These are phyloP conservation scores for Tromatobia lineatoria DNA, from an alignment of 2,888 invertebrate genomes.

Conservation along the genomic window DNA sequence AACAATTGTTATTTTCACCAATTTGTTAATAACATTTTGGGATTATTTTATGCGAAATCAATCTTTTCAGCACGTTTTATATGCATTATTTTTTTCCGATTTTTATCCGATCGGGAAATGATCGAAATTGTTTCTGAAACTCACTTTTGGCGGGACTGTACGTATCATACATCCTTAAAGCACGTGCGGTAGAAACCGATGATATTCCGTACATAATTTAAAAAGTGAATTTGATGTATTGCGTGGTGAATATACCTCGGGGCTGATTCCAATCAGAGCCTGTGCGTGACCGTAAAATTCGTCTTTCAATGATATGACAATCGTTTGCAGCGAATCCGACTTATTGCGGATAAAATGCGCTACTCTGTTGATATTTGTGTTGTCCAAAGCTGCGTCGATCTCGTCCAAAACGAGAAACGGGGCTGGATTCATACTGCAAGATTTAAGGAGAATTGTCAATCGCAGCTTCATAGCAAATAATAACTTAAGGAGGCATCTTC, in stretches of 20 bases:
- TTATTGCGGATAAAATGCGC: conserved; percentile 96
- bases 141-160: too few relatives aligned
- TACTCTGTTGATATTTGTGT: conserved; percentile 98
- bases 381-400: conserved; percentile 99
- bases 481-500: not conserved
- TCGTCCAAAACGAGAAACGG: conserved; percentile 99
- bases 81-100: too few relatives aligned
- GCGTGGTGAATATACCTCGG: conserved; percentile 6
- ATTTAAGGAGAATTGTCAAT: conserved; percentile 18
- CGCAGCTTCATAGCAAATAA: conserved; percentile 84
- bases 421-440: conserved; percentile 94
- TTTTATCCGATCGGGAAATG: too few relatives aligned
- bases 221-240: not conserved
- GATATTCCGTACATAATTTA: too few relatives aligned
- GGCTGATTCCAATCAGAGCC: conserved; percentile 64
- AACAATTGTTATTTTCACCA: too few relatives aligned
- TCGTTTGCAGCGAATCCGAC: conserved; percentile 94
- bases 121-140: too few relatives aligned
- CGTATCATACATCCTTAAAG: too few relatives aligned
- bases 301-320: conserved; percentile 98
- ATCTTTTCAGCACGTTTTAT: too few relatives aligned
- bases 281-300: conserved; percentile 90
- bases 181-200: too few relatives aligned
- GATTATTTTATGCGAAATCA: too few relatives aligned
- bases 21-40: too few relatives aligned